phyloP scores from a whole-genome alignment of 2,888 invertebrate genomes.

The Anoplius nigerrimus region DNA sequence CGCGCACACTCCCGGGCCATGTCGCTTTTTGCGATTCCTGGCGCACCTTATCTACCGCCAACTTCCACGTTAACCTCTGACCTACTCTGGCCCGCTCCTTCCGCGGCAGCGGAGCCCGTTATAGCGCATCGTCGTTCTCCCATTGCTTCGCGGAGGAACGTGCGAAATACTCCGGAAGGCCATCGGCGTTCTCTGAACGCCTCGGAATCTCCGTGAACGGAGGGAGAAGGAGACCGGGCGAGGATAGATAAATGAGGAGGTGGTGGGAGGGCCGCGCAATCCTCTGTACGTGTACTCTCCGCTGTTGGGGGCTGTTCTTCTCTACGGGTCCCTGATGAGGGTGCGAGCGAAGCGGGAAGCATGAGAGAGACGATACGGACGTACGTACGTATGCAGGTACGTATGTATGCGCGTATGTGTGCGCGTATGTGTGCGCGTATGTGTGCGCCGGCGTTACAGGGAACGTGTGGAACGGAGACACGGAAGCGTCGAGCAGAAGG shows the following conservation, averaged over 20 bases:
- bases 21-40: slow-evolving; percentile 22
- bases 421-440: too few species aligned
- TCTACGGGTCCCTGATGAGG: too few species aligned
- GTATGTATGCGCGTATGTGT: too few species aligned
- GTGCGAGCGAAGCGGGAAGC: too few species aligned
- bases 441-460: neutral
- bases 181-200: slow-evolving; percentile 36
- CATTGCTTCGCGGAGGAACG: slow-evolving; percentile 17
- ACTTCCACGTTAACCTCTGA: slow-evolving; percentile 26
- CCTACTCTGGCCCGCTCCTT: slow-evolving; percentile 21
- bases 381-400: too few species aligned
- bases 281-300: too few species aligned
- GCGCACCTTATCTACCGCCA: slow-evolving; percentile 17
- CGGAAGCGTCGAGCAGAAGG: too few species aligned
- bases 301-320: too few species aligned
- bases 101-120: neutral
- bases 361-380: too few species aligned
- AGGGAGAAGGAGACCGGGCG: slow-evolving; percentile 1
- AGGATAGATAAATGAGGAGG: neutral
- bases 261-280: too few species aligned
- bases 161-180: slow-evolving; percentile 39
- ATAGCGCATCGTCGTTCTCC: slow-evolving; percentile 13
- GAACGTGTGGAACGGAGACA: too few species aligned
- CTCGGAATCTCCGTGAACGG: slow-evolving; percentile 34
- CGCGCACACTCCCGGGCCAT: neutral